Evolutionary conservation across 2,113 vertebrate species (phyloP).

Genomic region (Poecile atricapillus): DNA sequence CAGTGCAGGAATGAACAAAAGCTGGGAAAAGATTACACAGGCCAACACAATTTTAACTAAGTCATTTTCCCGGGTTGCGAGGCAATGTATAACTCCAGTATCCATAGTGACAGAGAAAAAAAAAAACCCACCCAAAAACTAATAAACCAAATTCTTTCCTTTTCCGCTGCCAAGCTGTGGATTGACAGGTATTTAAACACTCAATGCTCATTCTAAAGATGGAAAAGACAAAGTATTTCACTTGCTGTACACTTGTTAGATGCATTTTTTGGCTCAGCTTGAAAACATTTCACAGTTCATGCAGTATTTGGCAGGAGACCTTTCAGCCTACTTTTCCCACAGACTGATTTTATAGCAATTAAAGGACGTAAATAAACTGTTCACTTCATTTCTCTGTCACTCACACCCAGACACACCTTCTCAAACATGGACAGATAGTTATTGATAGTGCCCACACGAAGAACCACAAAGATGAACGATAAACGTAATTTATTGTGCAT

Average conservation of each 20-base stretch:
- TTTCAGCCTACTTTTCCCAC: slow-evolving; percentile 25
- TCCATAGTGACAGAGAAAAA: slow-evolving; percentile 9
- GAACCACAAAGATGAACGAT: background rate
- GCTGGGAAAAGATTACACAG: background rate
- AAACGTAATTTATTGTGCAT: background rate
- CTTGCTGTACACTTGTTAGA: slow-evolving; percentile 60
- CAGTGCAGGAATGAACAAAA: background rate
- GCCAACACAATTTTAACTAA: background rate
- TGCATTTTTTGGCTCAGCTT: slow-evolving; percentile 64
- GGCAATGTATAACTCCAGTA: slow-evolving; percentile 46
- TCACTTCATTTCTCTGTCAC: background rate
- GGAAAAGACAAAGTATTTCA: slow-evolving; percentile 55
- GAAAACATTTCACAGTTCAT: slow-evolving; percentile 61
- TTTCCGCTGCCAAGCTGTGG: slow-evolving; percentile 52
- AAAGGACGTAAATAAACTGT: background rate
- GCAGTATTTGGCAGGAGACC: slow-evolving; percentile 22
- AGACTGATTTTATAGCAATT: background rate
- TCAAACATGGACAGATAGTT: background rate
- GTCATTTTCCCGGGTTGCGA: background rate
- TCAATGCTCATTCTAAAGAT: slow-evolving; percentile 51
- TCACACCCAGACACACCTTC: background rate
- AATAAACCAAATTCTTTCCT: slow-evolving; percentile 57
- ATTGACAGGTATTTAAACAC: slow-evolving; percentile 58
- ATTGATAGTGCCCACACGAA: background rate
- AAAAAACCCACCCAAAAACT: background rate